Base-by-base conservation (phyloP, 2,113 vertebrate species). In the Dolichotis patagonum region DNA sequence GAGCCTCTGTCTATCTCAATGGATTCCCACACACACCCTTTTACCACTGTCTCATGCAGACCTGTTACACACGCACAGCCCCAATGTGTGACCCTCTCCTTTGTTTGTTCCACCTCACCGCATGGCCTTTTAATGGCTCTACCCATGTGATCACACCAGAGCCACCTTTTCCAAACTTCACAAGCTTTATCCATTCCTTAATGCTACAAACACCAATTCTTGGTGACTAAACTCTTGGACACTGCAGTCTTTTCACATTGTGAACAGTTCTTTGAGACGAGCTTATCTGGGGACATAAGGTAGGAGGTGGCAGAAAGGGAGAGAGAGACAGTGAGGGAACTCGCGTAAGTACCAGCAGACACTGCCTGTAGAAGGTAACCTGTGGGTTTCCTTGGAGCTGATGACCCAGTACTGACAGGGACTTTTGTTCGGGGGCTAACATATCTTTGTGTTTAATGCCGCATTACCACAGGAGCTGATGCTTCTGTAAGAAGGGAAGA, bases 11-110 rank as follows among this genome's bases (percentile, higher is more conserved):
- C 22, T 75, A 3, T 24, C 41, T 75, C 71, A 75, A 2, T 75
- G 71, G 22, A 14, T 28, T 19, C 24, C 5, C 16, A 49, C 24
- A 16, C 4, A 2, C 32, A 69, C 65, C 26, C 8, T 3, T 3
- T 6, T n/a, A 10, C 12, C 20, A 3, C 19, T 8, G 1, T 24
- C 11, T 56, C 20, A 17, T 5, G 13, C 19, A 38, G 19, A 46
- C 17, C 28, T 5, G 4, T 49, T 9, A 28, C 24, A 24, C 26
- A 28, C 9, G 10, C 8, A 49, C 41, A 32, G 26, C 67, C 24
- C n/a, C 2, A 65, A 3, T 60, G 0, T 22, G 11, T 4, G 4
- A 11, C 16, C 9, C 5, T 80, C 46, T 12, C 28, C 17, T 22
- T 7, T 6, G n/a, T n/a, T n/a, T n/a, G 46, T 13, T 12, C 54